Base-by-base conservation (phyloP, 64 coral and sea anemone species). In the Orbicella faveolata region DNA sequence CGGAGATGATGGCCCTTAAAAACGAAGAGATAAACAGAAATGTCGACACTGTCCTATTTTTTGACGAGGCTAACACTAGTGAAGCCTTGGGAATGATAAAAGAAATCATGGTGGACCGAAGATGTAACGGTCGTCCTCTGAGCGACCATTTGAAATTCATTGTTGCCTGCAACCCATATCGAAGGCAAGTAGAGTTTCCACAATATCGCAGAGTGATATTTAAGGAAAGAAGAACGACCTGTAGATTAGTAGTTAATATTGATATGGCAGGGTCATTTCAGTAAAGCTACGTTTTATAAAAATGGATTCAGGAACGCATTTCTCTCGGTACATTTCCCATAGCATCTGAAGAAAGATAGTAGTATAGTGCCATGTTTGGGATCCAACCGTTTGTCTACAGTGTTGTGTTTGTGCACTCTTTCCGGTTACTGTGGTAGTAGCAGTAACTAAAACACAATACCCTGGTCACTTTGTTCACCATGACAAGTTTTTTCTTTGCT, bases 1-100 rank as follows among this genome's bases (percentile, higher is more conserved):
- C 93, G 4, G 93, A 94, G 69, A 82, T 37, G 7, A 62, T 90
- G 67, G 93, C 93, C 69, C 35, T 36, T 23, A 11, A 52, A 17
- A 94, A 94, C 34, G 65, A 54, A 39, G 53, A 73, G 14, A 41
- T 51, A 5, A 55, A 57, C 12, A 70, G 4, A 70, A 33, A 73
- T 41, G 23, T 90, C 68, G 93, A 94, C 52, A 94, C 93, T 62
- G 82, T 90, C 8, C 35, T 94, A 34, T 94, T 94, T 66, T 94
- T 94, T 90, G 92, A 94, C 59, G 92, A 94, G 34, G 93, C 93
- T 0, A 94, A 94, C 68, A 94, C 93, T 15, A 94, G 88, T 51
- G 93, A 90, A 39, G 93, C 93, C 18, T 76, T 94, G 20, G 93
- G 84, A 26, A 86, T 94, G 70, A 90, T 94, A 16, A 94, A 94